Percentiles rank a stretch among this genome's conserved stretches.
Conservation (phyloP, 2,113 vertebrate species). For the Vombatus ursinus region DNA sequence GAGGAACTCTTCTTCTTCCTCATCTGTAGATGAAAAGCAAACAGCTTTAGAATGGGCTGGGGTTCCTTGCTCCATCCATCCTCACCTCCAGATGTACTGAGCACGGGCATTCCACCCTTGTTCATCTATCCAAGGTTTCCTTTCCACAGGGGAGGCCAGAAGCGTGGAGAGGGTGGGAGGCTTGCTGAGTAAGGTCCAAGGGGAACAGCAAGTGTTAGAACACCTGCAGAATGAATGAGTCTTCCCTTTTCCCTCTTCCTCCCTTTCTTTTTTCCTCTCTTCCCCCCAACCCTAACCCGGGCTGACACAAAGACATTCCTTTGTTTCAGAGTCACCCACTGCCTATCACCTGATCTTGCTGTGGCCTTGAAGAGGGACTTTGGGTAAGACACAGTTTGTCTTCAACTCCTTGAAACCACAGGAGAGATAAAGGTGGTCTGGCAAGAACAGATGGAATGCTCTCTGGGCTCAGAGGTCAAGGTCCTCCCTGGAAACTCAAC, state of each 20-base stretch:
- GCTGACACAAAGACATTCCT: neutral
- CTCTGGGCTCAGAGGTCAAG: neutral
- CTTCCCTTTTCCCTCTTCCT: neutral
- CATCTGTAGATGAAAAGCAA: slow-evolving; percentile 71
- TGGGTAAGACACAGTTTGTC: neutral
- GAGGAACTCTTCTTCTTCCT: slow-evolving; percentile 83
- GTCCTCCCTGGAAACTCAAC: neutral
- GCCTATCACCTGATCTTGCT: neutral
- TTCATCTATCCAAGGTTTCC: neutral
- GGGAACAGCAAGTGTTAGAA: neutral
- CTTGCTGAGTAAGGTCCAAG: neutral
- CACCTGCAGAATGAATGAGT: neutral
- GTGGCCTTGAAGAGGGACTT: neutral
- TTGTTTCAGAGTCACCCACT: neutral
- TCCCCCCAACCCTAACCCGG: neutral
- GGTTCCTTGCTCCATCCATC: neutral
- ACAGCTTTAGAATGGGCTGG: neutral
- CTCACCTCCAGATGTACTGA: neutral
- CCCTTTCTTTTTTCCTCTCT: neutral
- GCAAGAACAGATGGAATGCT: neutral
- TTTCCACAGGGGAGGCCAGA: neutral
- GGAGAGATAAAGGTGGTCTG: neutral
- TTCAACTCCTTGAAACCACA: neutral
- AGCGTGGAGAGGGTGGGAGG: neutral
- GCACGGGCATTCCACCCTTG: neutral